Evolutionary conservation across 2,888 invertebrate genomes (phyloP).

Genomic region (Lepidochitona cinerea): DNA sequence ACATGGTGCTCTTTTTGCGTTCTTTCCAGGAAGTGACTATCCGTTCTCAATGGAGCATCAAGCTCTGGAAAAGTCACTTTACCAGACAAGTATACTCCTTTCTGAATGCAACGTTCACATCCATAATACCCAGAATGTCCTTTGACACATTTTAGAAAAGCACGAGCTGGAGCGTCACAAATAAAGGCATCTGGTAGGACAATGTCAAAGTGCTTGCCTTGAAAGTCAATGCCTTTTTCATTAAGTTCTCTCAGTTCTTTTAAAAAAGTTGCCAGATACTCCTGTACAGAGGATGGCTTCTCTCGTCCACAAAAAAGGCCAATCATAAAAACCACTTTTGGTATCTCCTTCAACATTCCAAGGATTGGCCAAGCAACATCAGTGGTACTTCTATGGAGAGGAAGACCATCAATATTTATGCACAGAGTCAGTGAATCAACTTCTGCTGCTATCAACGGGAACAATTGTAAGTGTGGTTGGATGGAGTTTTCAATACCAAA

Average conservation of each 20-base stretch:
- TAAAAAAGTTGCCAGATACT: constrained; percentile 26
- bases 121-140: constrained; percentile 25
- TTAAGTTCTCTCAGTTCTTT: constrained; percentile 24
- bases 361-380: constrained; percentile 32
- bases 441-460: too few relatives aligned
- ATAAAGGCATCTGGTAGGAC: constrained; percentile 28
- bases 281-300: constrained; percentile 25
- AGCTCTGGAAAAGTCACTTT: constrained; percentile 14
- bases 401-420: constrained; percentile 27
- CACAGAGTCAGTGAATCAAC: background rate
- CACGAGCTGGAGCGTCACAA: constrained; percentile 57
- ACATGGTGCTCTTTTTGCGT: constrained; percentile 32
- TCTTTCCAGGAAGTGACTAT: constrained; percentile 12
- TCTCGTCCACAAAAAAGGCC: constrained; percentile 29
- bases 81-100: constrained; percentile 9
- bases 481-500: constrained; percentile 21
- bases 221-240: constrained; percentile 12
- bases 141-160: constrained; percentile 40
- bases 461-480: background rate
- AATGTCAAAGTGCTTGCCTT: background rate
- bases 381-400: constrained; percentile 27
- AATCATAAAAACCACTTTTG: constrained; percentile 24
- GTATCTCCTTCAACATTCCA: constrained; percentile 13
- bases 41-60: constrained; percentile 15
- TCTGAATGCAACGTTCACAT: constrained; percentile 27